Evolutionary conservation across 2,113 vertebrate genomes (phyloP).

Genomic region (Chauna torquata): DNA sequence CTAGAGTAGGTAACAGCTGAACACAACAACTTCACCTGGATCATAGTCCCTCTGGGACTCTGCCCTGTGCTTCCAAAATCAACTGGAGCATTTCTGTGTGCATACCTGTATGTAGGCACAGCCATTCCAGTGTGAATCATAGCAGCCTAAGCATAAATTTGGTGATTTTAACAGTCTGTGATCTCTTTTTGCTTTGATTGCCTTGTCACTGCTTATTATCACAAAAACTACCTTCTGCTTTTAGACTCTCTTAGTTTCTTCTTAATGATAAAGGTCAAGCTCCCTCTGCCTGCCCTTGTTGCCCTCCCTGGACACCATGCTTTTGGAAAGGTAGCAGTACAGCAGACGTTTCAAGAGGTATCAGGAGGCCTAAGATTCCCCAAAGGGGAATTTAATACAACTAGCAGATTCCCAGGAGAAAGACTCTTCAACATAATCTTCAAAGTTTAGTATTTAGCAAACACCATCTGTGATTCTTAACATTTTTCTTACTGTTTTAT

Average conservation of each 20-base stretch:
- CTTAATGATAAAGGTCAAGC: background rate
- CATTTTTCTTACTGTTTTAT: background rate
- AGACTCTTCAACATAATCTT: background rate
- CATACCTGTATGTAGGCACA: background rate
- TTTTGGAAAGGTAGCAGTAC: background rate
- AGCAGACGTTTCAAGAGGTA: background rate
- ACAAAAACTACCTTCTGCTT: background rate
- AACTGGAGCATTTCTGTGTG: background rate
- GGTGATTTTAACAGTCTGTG: background rate
- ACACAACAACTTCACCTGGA: background rate
- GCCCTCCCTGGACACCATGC: background rate
- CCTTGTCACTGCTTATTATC: background rate
- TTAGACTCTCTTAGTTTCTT: background rate
- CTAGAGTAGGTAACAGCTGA: background rate
- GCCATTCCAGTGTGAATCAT: fast-evolving
- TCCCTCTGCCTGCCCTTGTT: background rate
- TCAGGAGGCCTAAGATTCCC: background rate
- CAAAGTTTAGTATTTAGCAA: background rate
- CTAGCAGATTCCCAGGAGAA: background rate
- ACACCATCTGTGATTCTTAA: background rate
- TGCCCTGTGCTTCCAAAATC: background rate
- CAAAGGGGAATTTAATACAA: background rate
- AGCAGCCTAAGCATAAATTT: background rate
- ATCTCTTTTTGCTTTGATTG: background rate
- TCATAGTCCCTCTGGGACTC: background rate